Conservation (phyloP, 2,113 vertebrate species). For the Centropristis striata region DNA sequence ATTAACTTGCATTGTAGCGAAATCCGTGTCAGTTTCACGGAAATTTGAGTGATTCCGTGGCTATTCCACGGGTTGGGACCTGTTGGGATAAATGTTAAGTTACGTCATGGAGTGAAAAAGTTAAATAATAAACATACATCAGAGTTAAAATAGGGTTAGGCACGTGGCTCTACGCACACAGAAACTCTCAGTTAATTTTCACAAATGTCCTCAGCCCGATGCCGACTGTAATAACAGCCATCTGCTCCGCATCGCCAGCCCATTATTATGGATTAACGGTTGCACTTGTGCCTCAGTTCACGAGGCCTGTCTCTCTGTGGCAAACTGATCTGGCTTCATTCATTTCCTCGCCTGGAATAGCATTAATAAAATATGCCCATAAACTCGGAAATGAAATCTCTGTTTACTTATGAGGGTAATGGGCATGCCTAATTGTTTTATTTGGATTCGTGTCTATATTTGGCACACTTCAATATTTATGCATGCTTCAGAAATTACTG, state of each 20-base stretch:
- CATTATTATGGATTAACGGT: constrained; percentile 11
- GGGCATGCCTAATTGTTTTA: constrained; percentile 21
- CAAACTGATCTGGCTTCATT: constrained; percentile 26
- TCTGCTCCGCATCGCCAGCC: constrained; percentile 5
- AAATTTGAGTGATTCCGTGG: too few species aligned
- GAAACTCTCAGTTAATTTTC: not conserved
- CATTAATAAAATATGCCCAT: constrained; percentile 43
- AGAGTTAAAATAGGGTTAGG: not conserved
- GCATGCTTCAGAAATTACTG: not conserved
- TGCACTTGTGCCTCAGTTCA: constrained; percentile 33
- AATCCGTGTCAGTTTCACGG: too few species aligned
- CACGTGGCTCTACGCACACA: not conserved
- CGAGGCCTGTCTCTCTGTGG: not conserved
- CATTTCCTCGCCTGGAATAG: constrained; percentile 28
- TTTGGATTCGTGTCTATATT: constrained; percentile 43
- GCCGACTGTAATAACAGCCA: constrained; percentile 21
- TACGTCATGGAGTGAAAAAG: not conserved
- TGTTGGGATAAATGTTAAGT: too few species aligned
- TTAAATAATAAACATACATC: not conserved
- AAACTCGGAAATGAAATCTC: constrained; percentile 39
- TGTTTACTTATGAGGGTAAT: constrained; percentile 19
- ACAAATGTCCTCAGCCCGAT: not conserved
- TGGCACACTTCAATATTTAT: constrained; percentile 32
- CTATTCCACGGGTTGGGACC: too few species aligned
- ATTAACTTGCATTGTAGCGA: too few species aligned